Evolutionary conservation across 1,140 invertebrate species (phyloP), one percentile per base, ranked within the genome.

Genomic region (Halesus radiatus): DNA sequence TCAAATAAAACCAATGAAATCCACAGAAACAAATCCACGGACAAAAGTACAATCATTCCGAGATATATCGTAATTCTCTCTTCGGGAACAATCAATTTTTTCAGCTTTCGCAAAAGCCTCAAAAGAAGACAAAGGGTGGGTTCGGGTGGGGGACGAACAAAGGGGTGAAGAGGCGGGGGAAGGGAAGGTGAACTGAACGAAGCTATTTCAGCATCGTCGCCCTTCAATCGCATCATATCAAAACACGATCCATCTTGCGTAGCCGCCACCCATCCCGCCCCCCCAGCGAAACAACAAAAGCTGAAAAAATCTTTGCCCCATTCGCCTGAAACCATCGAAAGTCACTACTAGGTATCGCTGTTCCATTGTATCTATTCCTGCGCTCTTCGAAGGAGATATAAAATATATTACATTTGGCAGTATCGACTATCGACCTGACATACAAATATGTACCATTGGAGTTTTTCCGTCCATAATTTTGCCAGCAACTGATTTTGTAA

Each of bases 221-320:
- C 80, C 80, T 81, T 81, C 80, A 81, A 81, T 81, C 80, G 80
- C 72, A 81, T 81, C 80, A 81, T 81, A 81, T 81, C 76, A 81
- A 81, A 81, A 81, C 77, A 70, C 77, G 80, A 81, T 81, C 77
- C 80, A 81, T 81, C 80, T 81, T 81, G 70, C 80, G 54, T 70
- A 56, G 56, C 76, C 75, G 58, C 66, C 23, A 60, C 56, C 56
- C 56, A 20, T 3, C 54, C 18, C n/a, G n/a, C n/a, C 52, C 75
- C 13, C 13, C 23, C 80, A 64, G n/a, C 80, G 68, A 77, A 81
- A 81, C 80, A 81, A 81, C 80, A 81, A 81, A 81, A 81, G 80
- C 80, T 81, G 54, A 78, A 81, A 78, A 81, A 78, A 81, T 66
- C 62, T 66, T 66, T 66, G 62, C 62, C 26, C 62, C 22, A 66